These are phyloP conservation scores for Equus quagga DNA, from an alignment of 2,113 vertebrate genomes.

Conservation along the genomic window DNA sequence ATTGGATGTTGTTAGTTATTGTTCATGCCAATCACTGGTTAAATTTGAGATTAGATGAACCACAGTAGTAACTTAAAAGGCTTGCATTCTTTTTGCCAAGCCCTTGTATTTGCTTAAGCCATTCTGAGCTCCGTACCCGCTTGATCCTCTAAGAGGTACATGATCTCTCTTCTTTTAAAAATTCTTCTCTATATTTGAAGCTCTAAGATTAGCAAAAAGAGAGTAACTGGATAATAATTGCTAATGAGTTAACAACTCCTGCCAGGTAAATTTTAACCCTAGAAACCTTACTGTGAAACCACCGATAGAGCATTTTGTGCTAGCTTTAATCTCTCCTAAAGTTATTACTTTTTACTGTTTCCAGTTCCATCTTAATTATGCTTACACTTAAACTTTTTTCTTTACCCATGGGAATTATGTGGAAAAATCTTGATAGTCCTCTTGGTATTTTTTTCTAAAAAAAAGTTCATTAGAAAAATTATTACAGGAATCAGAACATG, in stretches of 20 bases:
- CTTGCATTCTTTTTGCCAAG: slow-evolving; percentile 23
- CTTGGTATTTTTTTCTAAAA: background rate
- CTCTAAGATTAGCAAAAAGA: slow-evolving; percentile 22
- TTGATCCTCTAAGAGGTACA: background rate
- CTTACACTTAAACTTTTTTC: slow-evolving; percentile 37
- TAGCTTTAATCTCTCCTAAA: background rate
- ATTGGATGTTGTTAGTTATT: slow-evolving; percentile 24
- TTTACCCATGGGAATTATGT: slow-evolving; percentile 43
- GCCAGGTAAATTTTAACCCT: slow-evolving; percentile 20
- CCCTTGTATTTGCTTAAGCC: background rate
- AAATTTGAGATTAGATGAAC: slow-evolving; percentile 26
- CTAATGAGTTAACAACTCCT: slow-evolving; percentile 40
- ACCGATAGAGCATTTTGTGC: background rate
- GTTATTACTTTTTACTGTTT: background rate
- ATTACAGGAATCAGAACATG: background rate
- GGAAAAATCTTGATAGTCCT: slow-evolving; percentile 25
- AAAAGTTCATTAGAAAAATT: too few relatives aligned
- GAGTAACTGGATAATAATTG: background rate
- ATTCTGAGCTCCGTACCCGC: background rate
- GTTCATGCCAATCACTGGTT: slow-evolving; percentile 2
- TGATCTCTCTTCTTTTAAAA: slow-evolving; percentile 25
- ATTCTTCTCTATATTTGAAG: slow-evolving; percentile 31
- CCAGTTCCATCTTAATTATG: slow-evolving; percentile 28
- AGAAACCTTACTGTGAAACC: background rate
- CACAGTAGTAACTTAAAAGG: background rate